Base-by-base conservation (phyloP, 2,888 invertebrate species). In the Diplolepis rosae region DNA sequence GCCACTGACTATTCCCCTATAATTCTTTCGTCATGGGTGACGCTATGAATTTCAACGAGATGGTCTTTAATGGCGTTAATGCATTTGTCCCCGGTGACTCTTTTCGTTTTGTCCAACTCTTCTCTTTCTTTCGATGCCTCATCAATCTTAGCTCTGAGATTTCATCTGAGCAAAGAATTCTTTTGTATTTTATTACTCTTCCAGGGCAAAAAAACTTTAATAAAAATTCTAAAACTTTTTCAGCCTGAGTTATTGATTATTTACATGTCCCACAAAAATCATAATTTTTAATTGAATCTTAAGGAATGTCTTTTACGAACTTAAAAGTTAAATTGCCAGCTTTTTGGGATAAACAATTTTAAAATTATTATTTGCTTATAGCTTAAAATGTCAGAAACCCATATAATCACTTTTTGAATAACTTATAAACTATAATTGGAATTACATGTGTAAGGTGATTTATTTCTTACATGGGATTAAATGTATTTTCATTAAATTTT, bases 51-150 rank as follows among this genome's bases (percentile, higher is more conserved):
- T 71, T 75, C 68, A 77, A 75, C 67, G 66, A 50, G 71, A 61
- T 65, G 68, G 54, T 70, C 66, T 69, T 68, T 71, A 70, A 76
- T 74, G 72, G 74, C 72, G 74, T 71, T 74, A 76, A 75, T 72
- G 76, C 67, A 76, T 74, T 72, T 74, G 68, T 71, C 51, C 68
- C 72, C 70, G 70, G 32, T 61, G 30, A 48, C 35, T 32, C 32
- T 2, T 32, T 11, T 9, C 32, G 32, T 32, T 32, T 7, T 11
- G 27, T 54, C 52, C 71, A 50, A 69, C 68, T 68, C 48, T 65
- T 66, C 65, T 68, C 68, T 70, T 70, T 68, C 48, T 68, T 67
- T 56, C 39, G 52, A 67, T 68, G 65, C 74, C 72, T 65, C 61
- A 65, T 74, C 66, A 70, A 69, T 74, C 73, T 72, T 73, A 71